Evolutionary conservation across 1,140 invertebrate species (phyloP).

Genomic region (Aphelenchoides avenae): DNA sequence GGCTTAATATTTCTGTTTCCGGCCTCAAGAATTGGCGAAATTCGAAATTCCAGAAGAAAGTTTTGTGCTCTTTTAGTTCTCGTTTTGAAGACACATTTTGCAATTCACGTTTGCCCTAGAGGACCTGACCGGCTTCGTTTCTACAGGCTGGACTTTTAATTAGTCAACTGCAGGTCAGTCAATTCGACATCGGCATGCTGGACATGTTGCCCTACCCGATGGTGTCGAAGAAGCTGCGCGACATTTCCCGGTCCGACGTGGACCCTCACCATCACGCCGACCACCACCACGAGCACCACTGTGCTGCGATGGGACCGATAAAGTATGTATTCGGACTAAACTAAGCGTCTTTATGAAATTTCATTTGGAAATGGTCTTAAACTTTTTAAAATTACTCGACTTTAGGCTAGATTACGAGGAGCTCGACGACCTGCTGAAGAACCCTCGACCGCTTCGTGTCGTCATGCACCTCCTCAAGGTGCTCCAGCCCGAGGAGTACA

Average conservation of each 20-base stretch:
- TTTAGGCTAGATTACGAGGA: constrained; percentile 61
- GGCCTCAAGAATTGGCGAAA: too few species aligned
- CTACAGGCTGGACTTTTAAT: too few species aligned
- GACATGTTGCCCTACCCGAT: constrained; percentile 60
- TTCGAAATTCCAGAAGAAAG: too few species aligned
- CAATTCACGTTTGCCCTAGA: too few species aligned
- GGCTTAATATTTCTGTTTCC: too few species aligned
- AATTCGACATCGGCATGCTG: constrained; percentile 49
- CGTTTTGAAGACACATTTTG: too few species aligned
- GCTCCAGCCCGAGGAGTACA: constrained; percentile 60
- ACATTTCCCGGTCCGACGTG: constrained; percentile 57
- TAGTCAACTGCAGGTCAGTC: constrained; percentile 52
- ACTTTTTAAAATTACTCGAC: too few species aligned
- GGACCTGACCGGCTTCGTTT: too few species aligned
- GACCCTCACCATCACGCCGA: constrained; percentile 30
- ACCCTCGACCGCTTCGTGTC: constrained; percentile 62
- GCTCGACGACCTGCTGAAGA: constrained; percentile 62
- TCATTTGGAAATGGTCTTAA: too few species aligned
- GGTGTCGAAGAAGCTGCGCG: constrained; percentile 63
- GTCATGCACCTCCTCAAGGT: constrained; percentile 61
- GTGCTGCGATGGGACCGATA: constrained; percentile 56
- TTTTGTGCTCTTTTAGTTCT: too few species aligned
- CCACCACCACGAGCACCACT: constrained; percentile 55
- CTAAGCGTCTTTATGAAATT: too few species aligned
- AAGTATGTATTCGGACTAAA: too few species aligned